A percentile compares a stretch with the other conserved stretches of the same genome.
Conservation (phyloP, 2,113 vertebrate species). For the Crotophaga sulcirostris region DNA sequence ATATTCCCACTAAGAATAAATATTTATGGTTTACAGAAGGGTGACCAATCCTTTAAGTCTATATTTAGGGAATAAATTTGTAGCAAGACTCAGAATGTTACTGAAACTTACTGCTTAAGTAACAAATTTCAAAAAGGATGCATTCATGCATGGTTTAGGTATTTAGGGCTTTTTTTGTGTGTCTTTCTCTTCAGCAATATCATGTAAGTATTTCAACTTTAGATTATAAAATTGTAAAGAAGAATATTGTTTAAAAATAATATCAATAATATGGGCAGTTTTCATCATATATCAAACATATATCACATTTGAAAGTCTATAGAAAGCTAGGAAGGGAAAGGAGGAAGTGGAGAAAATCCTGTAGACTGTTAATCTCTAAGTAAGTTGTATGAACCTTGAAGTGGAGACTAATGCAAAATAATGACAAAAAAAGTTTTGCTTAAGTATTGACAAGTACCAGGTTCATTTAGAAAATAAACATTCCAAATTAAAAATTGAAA, state of each 20-base stretch:
- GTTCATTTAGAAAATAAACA: background rate
- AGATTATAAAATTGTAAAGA: background rate
- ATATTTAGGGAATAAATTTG: background rate
- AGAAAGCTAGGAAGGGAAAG: background rate
- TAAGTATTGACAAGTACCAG: background rate
- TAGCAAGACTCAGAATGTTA: background rate
- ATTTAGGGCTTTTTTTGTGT: accelerated
- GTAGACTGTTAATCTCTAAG: background rate
- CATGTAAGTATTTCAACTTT: background rate
- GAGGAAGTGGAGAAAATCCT: background rate
- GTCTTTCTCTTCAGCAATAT: background rate
- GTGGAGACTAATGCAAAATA: background rate
- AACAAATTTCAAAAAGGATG: background rate
- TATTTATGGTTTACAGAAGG: background rate
- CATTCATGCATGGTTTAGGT: background rate
- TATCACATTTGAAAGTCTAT: background rate
- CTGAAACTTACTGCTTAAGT: background rate
- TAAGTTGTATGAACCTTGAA: background rate
- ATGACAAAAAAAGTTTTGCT: background rate
- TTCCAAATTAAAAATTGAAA: background rate
- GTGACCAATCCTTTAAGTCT: background rate
- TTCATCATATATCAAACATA: background rate
- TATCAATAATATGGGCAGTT: background rate
- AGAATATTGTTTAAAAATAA: background rate
- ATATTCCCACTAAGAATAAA: background rate